phyloP scores from a whole-genome alignment of 1,140 invertebrate genomes.

The Berghia stephanieae region DNA sequence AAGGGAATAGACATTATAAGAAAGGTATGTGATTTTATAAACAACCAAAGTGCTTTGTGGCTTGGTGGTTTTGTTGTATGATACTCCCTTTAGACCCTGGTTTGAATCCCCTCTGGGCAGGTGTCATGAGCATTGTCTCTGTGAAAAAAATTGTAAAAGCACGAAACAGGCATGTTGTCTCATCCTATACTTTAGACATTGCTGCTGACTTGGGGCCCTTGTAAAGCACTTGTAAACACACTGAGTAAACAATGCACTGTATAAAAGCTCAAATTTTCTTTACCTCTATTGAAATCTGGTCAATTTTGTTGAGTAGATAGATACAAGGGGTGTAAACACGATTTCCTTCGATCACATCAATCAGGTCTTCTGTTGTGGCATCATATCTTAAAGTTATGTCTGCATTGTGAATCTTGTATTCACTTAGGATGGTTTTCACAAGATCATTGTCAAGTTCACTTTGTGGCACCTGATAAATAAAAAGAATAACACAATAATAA shows the following conservation, averaged over 20 bases:
- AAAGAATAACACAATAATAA: too few species aligned
- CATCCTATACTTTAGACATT: background rate
- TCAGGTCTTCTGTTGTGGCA: slow-evolving; percentile 96
- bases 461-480: slow-evolving; percentile 78
- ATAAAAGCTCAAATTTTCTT: slow-evolving; percentile 29
- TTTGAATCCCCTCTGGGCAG: too few species aligned
- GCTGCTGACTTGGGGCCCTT: background rate
- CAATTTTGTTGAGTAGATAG: slow-evolving; percentile 99
- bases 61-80: too few species aligned
- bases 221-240: background rate
- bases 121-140: too few species aligned
- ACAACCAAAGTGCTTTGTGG: too few species aligned
- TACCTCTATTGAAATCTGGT: slow-evolving; percentile 74
- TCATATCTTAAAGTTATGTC: slow-evolving; percentile 80
- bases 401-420: slow-evolving; percentile 99
- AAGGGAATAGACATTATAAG: slow-evolving; percentile 73
- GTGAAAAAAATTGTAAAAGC: too few species aligned
- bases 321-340: slow-evolving; percentile 98
- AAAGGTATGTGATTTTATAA: too few species aligned
- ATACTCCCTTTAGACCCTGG: too few species aligned
- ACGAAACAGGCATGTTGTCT: background rate
- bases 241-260: too few species aligned
- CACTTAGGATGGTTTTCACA: slow-evolving; percentile 94
- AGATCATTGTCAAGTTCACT: slow-evolving; percentile 94
- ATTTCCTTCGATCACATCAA: slow-evolving; percentile 99